phyloP scores from a whole-genome alignment of 2,113 vertebrate species.

The Synchiropus splendidus region DNA sequence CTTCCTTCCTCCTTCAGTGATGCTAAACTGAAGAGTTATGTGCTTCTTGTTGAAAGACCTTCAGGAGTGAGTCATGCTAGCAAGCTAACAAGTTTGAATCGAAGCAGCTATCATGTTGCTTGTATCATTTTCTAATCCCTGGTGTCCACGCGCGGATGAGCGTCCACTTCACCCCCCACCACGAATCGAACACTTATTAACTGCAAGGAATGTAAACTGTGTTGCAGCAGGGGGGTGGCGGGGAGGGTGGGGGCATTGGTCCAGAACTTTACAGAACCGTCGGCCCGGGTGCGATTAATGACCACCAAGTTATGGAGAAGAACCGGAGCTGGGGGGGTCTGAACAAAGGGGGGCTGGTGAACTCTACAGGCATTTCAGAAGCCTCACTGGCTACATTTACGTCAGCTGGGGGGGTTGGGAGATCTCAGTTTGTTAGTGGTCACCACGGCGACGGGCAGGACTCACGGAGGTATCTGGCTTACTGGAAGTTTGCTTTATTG shows the following conservation, averaged over 20 bases:
- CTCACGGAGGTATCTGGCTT: constrained; percentile 62
- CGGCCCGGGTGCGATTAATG: neutral
- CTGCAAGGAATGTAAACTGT: constrained; percentile 70
- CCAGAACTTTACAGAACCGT: neutral
- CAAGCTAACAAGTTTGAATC: neutral
- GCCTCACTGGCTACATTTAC: neutral
- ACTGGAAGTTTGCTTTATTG: constrained; percentile 69
- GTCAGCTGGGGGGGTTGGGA: constrained; percentile 29
- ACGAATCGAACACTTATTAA: constrained; percentile 71
- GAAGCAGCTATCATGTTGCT: neutral
- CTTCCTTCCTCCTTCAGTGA: too few relatives aligned
- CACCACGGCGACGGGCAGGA: constrained; percentile 57
- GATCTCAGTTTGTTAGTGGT: constrained; percentile 41
- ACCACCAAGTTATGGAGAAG: neutral
- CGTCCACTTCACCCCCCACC: constrained; percentile 40
- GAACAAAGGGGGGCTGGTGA: neutral
- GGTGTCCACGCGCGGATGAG: constrained; percentile 15
- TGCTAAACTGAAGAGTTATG: too few relatives aligned
- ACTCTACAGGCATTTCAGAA: too few relatives aligned
- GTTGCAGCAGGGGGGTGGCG: neutral
- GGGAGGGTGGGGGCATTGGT: too few relatives aligned
- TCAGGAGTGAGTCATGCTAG: too few relatives aligned
- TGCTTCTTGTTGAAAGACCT: too few relatives aligned
- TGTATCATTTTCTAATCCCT: neutral
- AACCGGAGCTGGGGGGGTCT: neutral